Conservation (phyloP, 2,888 invertebrate species). For the Nesidiocoris tenuis region DNA sequence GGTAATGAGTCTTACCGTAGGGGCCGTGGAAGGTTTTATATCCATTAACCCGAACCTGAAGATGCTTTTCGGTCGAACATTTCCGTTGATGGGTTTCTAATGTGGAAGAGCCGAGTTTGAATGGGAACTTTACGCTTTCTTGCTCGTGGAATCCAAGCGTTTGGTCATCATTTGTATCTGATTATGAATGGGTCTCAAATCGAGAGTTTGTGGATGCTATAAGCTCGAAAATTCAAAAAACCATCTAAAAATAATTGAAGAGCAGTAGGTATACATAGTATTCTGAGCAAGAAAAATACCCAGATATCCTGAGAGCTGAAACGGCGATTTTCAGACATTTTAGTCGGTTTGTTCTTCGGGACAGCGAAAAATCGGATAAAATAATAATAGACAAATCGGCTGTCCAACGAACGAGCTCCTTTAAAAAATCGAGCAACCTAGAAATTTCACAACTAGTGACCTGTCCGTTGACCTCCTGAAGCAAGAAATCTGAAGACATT, state of each 20-base stretch:
- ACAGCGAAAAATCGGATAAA: neutral
- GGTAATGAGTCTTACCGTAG: constrained; percentile 1
- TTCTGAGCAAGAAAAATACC: too few relatives aligned
- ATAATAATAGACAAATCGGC: neutral
- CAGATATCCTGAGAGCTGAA: too few relatives aligned
- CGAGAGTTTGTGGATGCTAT: neutral
- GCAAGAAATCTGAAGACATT: neutral
- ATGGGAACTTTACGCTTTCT: constrained; percentile 1
- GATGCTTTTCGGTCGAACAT: neutral
- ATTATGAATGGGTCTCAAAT: too few relatives aligned
- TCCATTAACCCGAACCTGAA: neutral
- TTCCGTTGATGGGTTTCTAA: neutral
- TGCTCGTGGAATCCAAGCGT: too few relatives aligned
- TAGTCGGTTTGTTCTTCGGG: too few relatives aligned
- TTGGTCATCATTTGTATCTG: too few relatives aligned
- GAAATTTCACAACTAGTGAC: neutral
- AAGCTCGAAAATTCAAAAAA: neutral
- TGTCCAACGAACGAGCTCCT: neutral
- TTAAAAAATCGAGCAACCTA: neutral
- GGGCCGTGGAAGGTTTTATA: neutral
- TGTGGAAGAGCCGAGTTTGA: constrained; percentile 16
- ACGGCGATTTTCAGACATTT: too few relatives aligned
- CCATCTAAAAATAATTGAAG: too few relatives aligned
- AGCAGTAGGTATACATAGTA: too few relatives aligned
- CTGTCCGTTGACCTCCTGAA: neutral